Evolutionary conservation across 2,113 vertebrate genomes (phyloP).

Genomic region (Eurypyga helias): DNA sequence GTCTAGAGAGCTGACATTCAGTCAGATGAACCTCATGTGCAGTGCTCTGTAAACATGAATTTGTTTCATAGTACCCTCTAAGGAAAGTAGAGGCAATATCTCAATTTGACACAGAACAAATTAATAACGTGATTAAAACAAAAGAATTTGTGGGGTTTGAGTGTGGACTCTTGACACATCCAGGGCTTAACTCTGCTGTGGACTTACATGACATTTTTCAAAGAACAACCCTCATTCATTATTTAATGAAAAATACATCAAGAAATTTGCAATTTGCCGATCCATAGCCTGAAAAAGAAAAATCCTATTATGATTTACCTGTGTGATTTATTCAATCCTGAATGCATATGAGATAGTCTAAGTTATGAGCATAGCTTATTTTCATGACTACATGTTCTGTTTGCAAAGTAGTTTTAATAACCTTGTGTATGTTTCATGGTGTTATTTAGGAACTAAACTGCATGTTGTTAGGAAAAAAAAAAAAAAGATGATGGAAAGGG

Average conservation of each 20-base stretch:
- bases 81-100: background rate
- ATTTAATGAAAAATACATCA: background rate
- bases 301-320: background rate
- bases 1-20: background rate
- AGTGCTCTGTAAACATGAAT: background rate
- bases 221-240: background rate
- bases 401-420: background rate
- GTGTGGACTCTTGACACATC: background rate
- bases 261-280: background rate
- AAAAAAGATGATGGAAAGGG: too few species aligned
- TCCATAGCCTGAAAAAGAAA: background rate
- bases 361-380: fast-evolving
- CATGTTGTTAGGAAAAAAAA: background rate
- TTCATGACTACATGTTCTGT: background rate
- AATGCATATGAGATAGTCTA: background rate
- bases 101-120: background rate
- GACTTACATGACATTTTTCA: background rate
- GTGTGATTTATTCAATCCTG: background rate
- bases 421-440: background rate
- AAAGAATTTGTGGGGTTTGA: background rate
- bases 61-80: background rate
- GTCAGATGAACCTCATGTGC: background rate
- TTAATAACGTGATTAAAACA: background rate
- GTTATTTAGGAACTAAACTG: background rate
- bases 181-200: background rate